phyloP scores from a whole-genome alignment of 2,888 invertebrate genomes.

The Eupithecia centaureata region DNA sequence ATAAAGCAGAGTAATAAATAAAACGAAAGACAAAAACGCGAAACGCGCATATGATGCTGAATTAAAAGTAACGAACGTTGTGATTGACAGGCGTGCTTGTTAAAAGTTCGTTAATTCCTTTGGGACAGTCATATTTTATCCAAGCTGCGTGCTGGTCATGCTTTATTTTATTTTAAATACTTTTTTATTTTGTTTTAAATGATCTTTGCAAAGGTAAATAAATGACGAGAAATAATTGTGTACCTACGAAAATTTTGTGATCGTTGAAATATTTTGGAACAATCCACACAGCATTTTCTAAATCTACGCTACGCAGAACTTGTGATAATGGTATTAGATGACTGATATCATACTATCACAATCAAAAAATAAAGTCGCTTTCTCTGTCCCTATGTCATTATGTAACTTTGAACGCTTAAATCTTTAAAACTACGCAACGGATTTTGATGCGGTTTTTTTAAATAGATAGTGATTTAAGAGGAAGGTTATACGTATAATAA shows the following conservation, averaged over 20 bases:
- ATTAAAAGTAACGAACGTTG: conserved; percentile 48
- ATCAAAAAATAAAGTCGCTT: no score
- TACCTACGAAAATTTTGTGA: background rate
- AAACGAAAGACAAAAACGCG: conserved; percentile 41
- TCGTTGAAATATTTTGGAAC: background rate
- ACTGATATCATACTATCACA: no score
- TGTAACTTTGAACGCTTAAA: no score
- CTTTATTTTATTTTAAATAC: conserved; percentile 10
- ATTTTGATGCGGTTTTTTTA: no score
- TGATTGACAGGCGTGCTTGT: conserved; percentile 64
- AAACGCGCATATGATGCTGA: conserved; percentile 37
- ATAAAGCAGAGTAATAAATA: conserved; percentile 14
- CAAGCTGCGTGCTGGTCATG: background rate
- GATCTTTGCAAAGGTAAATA: background rate
- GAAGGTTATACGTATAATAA: no score
- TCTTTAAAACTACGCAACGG: no score
- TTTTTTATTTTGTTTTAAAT: no score
- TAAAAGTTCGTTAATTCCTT: conserved; percentile 57
- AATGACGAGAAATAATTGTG: background rate
- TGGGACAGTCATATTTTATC: conserved; percentile 16
- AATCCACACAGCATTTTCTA: no score
- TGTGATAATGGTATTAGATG: no score
- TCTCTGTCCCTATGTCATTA: no score
- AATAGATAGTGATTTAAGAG: no score
- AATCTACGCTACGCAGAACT: no score